Percentiles rank a stretch among this genome's conserved stretches.
phyloP scores from a whole-genome alignment of 2,797 vertebrate genomes.

The Oreochromis grahami region DNA sequence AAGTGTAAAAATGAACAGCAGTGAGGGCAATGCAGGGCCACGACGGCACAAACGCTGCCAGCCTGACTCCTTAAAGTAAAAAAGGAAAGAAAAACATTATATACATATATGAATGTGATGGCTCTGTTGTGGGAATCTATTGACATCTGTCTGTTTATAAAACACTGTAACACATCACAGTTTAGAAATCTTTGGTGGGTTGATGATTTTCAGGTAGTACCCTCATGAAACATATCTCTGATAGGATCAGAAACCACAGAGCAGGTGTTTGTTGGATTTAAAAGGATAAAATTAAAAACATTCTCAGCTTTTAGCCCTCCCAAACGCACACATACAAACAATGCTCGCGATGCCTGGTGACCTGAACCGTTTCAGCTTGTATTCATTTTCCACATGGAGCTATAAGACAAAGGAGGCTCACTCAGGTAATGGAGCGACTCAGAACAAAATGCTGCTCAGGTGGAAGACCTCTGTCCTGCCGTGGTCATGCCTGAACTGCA shows the following conservation, averaged over 20 bases:
- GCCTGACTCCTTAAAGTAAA: constrained; percentile 21
- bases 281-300: background rate
- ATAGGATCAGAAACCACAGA: constrained; percentile 18
- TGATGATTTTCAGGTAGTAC: background rate
- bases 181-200: background rate
- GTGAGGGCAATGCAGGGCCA: constrained; percentile 36
- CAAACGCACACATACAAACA: background rate
- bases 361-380: constrained; percentile 19
- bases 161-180: background rate
- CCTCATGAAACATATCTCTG: background rate
- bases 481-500: constrained; percentile 57
- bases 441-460: constrained; percentile 32
- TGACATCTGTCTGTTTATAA: background rate
- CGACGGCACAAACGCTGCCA: constrained; percentile 17
- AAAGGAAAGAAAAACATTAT: constrained; percentile 14
- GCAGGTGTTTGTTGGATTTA: constrained; percentile 50
- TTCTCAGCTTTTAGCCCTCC: background rate
- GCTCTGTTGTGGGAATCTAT: constrained; percentile 1
- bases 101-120: background rate
- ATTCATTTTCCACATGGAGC: constrained; percentile 55
- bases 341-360: constrained; percentile 3
- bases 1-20: background rate
- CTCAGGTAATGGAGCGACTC: constrained; percentile 56
- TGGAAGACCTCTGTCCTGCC: constrained; percentile 52
- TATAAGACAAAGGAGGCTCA: constrained; percentile 49